Percentiles rank a stretch among this genome's conserved stretches.
These are phyloP conservation scores for Dallia pectoralis DNA, from an alignment of 2,797 vertebrate genomes.

Conservation along the genomic window DNA sequence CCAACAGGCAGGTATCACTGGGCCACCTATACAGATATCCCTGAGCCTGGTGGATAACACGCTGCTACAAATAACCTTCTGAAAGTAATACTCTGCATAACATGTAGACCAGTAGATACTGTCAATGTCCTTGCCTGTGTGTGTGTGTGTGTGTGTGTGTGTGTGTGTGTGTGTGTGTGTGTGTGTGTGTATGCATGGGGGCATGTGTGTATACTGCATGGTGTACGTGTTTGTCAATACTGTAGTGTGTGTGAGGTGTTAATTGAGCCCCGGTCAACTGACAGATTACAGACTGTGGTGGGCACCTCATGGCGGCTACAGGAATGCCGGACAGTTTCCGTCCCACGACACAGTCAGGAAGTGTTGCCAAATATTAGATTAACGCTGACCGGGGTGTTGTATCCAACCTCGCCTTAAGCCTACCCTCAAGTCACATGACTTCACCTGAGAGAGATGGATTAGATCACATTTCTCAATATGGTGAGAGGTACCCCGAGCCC, in stretches of 20 bases:
- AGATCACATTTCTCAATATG: neutral
- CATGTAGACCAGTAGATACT: neutral
- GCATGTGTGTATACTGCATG: neutral
- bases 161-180: neutral
- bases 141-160: neutral
- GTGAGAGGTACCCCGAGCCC: neutral
- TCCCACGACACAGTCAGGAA: neutral
- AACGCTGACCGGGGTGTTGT: neutral
- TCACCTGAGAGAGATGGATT: neutral
- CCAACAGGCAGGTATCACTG: slow-evolving; percentile 51
- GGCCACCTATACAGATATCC: slow-evolving; percentile 54
- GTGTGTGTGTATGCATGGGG: neutral
- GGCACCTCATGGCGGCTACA: slow-evolving; percentile 43
- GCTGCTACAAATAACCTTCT: slow-evolving; percentile 60
- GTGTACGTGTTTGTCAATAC: neutral
- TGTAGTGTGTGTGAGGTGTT: slow-evolving; percentile 55
- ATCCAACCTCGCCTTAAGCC: neutral
- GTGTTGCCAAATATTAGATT: neutral
- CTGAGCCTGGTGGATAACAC: slow-evolving; percentile 66
- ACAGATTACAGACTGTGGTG: slow-evolving; percentile 45
- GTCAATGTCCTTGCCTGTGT: slow-evolving; percentile 10
- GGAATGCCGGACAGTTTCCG: neutral
- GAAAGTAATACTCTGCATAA: slow-evolving; percentile 34
- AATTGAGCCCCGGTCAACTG: slow-evolving; percentile 51
- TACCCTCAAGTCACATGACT: neutral